These are phyloP conservation scores for Cyclina sinensis DNA, from an alignment of 1,140 invertebrate species.

Conservation along the genomic window DNA sequence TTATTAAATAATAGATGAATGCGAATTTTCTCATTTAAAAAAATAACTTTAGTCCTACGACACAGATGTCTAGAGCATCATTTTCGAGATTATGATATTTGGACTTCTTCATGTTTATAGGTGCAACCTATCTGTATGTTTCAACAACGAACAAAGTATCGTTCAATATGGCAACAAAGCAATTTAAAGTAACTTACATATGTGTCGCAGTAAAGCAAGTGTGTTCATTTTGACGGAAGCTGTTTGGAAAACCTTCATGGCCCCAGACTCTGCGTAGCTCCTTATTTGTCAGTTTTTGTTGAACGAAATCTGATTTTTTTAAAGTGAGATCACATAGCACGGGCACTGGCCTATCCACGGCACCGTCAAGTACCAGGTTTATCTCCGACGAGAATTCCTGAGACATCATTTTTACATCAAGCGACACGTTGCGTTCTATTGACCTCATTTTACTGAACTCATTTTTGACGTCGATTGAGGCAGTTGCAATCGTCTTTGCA, in stretches of 20 bases:
- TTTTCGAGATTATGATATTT: too few species aligned
- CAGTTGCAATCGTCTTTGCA: background rate
- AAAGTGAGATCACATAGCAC: constrained; percentile 25
- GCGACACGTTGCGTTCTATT: background rate
- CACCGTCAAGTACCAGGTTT: constrained; percentile 17
- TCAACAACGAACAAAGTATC: too few species aligned
- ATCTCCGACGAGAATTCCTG: background rate
- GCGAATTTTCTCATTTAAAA: too few species aligned
- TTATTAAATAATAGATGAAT: too few species aligned
- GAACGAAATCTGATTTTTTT: background rate
- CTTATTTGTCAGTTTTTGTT: background rate
- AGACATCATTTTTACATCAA: background rate
- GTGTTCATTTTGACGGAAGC: background rate
- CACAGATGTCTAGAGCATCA: too few species aligned
- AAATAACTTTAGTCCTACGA: too few species aligned
- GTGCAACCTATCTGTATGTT: too few species aligned
- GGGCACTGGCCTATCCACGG: background rate
- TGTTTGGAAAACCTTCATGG: constrained; percentile 27
- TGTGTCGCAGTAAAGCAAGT: constrained; percentile 15
- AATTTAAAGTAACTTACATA: background rate
- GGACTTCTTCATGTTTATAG: too few species aligned
- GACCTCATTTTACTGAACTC: background rate
- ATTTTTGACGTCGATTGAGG: background rate
- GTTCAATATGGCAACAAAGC: too few species aligned
- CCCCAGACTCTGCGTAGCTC: constrained; percentile 8